A percentile compares a stretch with the other conserved stretches of the same genome.
Evolutionary conservation across 1,140 invertebrate species (phyloP).

Genomic region (Polyergus mexicanus): DNA sequence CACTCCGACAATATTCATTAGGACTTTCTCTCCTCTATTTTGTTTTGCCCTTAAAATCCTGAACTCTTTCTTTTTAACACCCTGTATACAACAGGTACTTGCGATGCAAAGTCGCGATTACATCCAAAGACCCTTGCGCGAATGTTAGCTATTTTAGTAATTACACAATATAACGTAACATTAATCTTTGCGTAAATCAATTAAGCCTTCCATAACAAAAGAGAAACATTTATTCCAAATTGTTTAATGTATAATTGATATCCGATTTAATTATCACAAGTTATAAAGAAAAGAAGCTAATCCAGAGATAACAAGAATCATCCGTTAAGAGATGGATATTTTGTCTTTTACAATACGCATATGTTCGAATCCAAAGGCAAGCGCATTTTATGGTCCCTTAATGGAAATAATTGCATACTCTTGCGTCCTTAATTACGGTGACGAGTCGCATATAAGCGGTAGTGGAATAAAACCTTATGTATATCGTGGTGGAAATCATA

Average conservation of each 20-base stretch:
- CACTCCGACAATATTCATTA: too few species aligned
- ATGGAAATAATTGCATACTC: slow-evolving; percentile 33
- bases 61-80: too few species aligned
- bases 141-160: slow-evolving; percentile 12
- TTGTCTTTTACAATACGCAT: neutral
- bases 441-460: slow-evolving; percentile 1
- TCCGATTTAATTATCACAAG: slow-evolving; percentile 20
- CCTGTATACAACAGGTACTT: too few species aligned
- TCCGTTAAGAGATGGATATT: neutral
- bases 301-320: neutral
- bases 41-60: too few species aligned
- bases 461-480: neutral
- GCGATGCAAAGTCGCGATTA: slow-evolving; percentile 10
- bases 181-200: slow-evolving; percentile 10
- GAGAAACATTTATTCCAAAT: neutral
- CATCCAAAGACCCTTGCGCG: slow-evolving; percentile 14
- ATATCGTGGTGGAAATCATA: slow-evolving; percentile 36
- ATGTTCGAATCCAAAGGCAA: slow-evolving; percentile 15
- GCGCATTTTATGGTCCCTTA: slow-evolving; percentile 32
- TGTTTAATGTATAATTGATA: neutral
- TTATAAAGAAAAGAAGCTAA: too few species aligned
- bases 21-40: too few species aligned
- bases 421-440: neutral
- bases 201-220: neutral
- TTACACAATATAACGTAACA: neutral